Evolutionary conservation across 2,888 invertebrate species (phyloP).

Genomic region (Troides aeacus): DNA sequence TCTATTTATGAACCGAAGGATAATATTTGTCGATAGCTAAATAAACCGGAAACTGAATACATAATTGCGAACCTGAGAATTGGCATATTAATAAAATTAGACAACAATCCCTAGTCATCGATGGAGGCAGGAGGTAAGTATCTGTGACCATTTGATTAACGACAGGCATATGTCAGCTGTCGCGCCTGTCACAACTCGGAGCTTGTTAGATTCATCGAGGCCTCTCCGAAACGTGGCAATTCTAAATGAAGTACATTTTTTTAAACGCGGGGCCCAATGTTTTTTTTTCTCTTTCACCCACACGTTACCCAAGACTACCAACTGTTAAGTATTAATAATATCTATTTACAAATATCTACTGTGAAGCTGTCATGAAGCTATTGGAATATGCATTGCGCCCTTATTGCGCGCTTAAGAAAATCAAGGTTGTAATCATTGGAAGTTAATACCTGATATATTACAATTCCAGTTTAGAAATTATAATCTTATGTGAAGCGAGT

Average conservation of each 20-base stretch:
- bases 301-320: slow-evolving; percentile 40
- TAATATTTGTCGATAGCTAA: background rate
- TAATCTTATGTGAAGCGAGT: no score
- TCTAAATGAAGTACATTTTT: slow-evolving; percentile 67
- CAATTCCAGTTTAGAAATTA: background rate
- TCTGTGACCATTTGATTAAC: slow-evolving; percentile 72
- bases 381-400: background rate
- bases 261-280: slow-evolving; percentile 59
- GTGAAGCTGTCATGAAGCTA: background rate
- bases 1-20: no score
- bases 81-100: slow-evolving; percentile 6
- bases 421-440: background rate
- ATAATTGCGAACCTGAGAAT: background rate
- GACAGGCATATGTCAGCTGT: slow-evolving; percentile 75
- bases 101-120: slow-evolving; percentile 6
- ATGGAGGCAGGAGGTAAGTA: slow-evolving; percentile 50
- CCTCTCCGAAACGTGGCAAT: slow-evolving; percentile 59
- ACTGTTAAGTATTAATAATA: slow-evolving; percentile 24
- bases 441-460: background rate
- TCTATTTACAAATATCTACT: slow-evolving; percentile 1
- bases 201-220: slow-evolving; percentile 73
- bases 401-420: no score
- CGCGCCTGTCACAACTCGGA: slow-evolving; percentile 74
- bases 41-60: background rate
- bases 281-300: slow-evolving; percentile 58